Evolutionary conservation across 2,888 invertebrate genomes (phyloP).

Genomic region (Bibio marci): DNA sequence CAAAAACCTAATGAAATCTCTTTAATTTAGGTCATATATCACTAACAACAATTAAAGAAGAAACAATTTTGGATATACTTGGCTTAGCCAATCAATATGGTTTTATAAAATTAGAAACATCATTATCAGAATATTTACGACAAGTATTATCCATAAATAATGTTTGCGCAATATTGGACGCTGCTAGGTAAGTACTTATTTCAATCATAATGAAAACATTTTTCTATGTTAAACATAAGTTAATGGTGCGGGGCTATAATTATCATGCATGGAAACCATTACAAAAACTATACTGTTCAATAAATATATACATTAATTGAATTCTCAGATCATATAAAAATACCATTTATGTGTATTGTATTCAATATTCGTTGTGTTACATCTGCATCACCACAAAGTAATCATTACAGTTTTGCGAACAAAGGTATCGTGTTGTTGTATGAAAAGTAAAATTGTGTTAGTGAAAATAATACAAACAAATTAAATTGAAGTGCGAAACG

Average conservation of each 20-base stretch:
- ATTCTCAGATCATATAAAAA: too few species aligned
- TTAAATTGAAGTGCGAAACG: too few species aligned
- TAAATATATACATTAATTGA: too few species aligned
- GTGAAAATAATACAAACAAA: too few species aligned
- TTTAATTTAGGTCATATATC: conserved; percentile 41
- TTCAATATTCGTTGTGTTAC: too few species aligned
- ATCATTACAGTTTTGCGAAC: too few species aligned
- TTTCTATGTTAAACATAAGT: neutral
- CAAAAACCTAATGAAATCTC: neutral
- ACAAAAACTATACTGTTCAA: too few species aligned
- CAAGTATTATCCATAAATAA: conserved; percentile 75
- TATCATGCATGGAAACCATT: too few species aligned
- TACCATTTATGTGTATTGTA: too few species aligned
- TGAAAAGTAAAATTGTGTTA: too few species aligned
- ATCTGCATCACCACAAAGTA: too few species aligned
- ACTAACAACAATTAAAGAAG: conserved; percentile 45
- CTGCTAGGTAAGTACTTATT: conserved; percentile 47
- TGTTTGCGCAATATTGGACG: conserved; percentile 88
- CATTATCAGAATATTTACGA: conserved; percentile 84
- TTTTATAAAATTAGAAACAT: conserved; percentile 75
- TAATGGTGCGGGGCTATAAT: neutral
- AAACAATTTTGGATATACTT: conserved; percentile 49
- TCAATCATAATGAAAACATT: conserved; percentile 20
- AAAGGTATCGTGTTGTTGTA: too few species aligned
- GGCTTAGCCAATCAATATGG: conserved; percentile 94